Evolutionary conservation across 2,888 invertebrate genomes (phyloP).

Genomic region (Trissolcus brochymenae): DNA sequence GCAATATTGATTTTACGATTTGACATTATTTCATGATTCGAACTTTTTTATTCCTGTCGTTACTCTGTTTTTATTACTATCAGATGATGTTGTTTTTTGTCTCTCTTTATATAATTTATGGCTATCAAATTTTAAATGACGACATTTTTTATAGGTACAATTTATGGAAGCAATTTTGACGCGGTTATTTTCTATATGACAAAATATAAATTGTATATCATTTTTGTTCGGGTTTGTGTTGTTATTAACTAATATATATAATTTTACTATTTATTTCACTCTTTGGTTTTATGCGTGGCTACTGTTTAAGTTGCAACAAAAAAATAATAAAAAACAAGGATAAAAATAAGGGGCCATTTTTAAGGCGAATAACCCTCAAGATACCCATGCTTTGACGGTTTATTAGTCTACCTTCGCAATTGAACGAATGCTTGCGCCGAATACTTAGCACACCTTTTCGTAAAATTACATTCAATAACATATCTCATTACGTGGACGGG

Average conservation of each 20-base stretch:
- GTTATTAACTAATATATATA: too few species aligned
- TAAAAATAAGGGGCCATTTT: background rate
- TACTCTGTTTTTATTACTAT: background rate
- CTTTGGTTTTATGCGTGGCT: too few species aligned
- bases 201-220: too few species aligned
- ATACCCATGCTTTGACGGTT: constrained; percentile 7
- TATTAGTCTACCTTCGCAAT: constrained; percentile 22
- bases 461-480: constrained; percentile 45
- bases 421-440: constrained; percentile 30
- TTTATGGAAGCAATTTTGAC: constrained; percentile 1
- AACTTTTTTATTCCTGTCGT: constrained; percentile 1
- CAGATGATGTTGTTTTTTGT: background rate
- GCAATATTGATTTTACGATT: constrained; percentile 5
- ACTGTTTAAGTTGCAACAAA: background rate
- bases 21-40: background rate
- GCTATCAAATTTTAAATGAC: too few species aligned
- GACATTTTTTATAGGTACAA: constrained; percentile 5
- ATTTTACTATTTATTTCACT: too few species aligned
- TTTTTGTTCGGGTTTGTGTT: too few species aligned
- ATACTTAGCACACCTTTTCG: constrained; percentile 49
- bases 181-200: too few species aligned
- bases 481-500: constrained; percentile 31
- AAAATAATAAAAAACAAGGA: background rate
- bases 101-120: background rate
- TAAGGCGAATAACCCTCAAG: background rate